Conservation (phyloP, 64 coral and sea anemone species). For the Trachythela sp. region DNA sequence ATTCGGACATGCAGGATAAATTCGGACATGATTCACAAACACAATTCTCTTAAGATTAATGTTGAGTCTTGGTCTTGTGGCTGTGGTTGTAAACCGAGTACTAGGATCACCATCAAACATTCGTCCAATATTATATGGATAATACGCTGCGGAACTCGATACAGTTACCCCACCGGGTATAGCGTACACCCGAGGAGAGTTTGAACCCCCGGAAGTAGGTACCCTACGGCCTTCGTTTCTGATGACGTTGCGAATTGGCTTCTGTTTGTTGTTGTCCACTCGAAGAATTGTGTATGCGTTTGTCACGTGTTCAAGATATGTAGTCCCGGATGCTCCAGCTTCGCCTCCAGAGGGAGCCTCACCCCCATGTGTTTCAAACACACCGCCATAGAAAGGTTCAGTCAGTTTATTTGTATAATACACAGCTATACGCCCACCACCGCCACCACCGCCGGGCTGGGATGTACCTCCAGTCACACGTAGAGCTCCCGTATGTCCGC, state of each 20-base stretch:
- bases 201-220: neutral
- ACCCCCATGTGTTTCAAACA: slow-evolving; percentile 67
- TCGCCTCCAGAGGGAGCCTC: slow-evolving; percentile 61
- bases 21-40: neutral
- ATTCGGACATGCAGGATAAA: neutral
- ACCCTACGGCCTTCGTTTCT: neutral
- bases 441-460: slow-evolving; percentile 60
- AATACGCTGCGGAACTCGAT: neutral
- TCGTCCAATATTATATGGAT: neutral
- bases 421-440: slow-evolving; percentile 74
- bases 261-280: neutral
- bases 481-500: slow-evolving; percentile 82
- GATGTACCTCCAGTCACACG: slow-evolving; percentile 64
- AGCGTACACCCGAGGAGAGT: neutral
- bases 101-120: slow-evolving; percentile 7
- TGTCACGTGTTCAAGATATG: neutral
- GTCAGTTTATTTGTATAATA: slow-evolving; percentile 72
- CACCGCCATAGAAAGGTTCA: slow-evolving; percentile 73
- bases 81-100: neutral
- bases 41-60: neutral
- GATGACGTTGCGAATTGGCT: neutral
- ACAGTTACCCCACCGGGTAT: neutral
- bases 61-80: neutral
- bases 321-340: slow-evolving; percentile 68
- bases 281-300: neutral